phyloP scores from a whole-genome alignment of 2,888 invertebrate genomes.

The Drosophila antonietae region DNA sequence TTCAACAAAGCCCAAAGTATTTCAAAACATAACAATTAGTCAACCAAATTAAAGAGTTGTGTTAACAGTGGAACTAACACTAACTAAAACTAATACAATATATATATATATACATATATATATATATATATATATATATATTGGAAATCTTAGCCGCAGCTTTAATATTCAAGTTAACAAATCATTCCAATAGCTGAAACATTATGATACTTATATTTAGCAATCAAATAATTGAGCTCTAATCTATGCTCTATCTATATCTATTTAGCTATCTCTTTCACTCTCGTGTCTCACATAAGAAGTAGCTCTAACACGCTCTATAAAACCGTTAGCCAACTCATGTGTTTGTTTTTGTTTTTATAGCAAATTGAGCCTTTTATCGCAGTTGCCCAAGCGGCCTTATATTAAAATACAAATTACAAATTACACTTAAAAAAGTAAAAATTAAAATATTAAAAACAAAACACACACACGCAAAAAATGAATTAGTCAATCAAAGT shows the following conservation, averaged over 20 bases:
- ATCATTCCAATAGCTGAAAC: conserved; percentile 9
- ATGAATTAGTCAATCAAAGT: conserved; percentile 23
- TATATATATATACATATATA: neutral
- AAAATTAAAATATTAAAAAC: neutral
- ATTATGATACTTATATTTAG: conserved; percentile 10
- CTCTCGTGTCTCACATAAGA: conserved; percentile 8
- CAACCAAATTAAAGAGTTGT: conserved; percentile 10
- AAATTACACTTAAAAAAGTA: conserved; percentile 13
- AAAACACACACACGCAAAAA: conserved; percentile 4
- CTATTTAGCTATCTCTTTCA: conserved; percentile 9
- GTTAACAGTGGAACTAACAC: conserved; percentile 3
- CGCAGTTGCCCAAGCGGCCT: conserved; percentile 75
- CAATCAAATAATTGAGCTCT: conserved; percentile 8
- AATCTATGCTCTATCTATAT: conserved; percentile 12
- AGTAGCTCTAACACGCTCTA: conserved; percentile 22
- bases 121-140: neutral
- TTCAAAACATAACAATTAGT: neutral
- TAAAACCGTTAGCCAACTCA: conserved; percentile 7
- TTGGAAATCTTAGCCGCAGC: conserved; percentile 24
- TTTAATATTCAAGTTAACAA: conserved; percentile 28
- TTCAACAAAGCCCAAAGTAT: conserved; percentile 4
- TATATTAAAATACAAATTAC: conserved; percentile 42
- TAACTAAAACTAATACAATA: neutral
- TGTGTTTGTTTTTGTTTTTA: conserved; percentile 9
- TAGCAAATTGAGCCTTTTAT: conserved; percentile 49